These are phyloP conservation scores for Sprattus sprattus DNA, from an alignment of 2,113 vertebrate genomes.

Conservation along the genomic window DNA sequence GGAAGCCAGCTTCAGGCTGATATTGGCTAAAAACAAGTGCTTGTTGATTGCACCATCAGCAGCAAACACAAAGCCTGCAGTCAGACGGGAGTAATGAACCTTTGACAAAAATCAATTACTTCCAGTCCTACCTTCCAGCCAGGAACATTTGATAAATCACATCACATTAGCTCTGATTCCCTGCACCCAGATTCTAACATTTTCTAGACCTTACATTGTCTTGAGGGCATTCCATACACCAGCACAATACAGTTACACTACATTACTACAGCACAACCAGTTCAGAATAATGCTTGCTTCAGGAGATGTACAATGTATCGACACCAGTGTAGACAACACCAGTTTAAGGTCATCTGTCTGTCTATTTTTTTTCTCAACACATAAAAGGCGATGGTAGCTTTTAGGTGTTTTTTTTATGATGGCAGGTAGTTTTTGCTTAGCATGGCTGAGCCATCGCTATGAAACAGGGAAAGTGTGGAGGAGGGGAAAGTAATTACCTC, in stretches of 20 bases:
- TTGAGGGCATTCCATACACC: neutral
- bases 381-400: neutral
- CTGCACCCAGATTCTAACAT: neutral
- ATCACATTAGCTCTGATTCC: slow-evolving; percentile 1
- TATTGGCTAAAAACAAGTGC: slow-evolving; percentile 16
- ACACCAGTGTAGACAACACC: neutral
- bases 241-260: neutral
- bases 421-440: neutral
- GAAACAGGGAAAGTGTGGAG: neutral
- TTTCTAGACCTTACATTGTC: neutral
- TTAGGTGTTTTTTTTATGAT: too few relatives aligned
- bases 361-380: neutral
- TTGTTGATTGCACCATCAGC: slow-evolving; percentile 19
- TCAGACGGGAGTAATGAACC: slow-evolving; percentile 8
- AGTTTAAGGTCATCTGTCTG: neutral
- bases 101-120: slow-evolving; percentile 9
- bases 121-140: neutral
- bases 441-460: neutral
- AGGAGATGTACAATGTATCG: neutral
- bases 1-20: neutral
- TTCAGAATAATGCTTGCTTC: neutral
- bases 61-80: slow-evolving; percentile 13
- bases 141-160: slow-evolving; percentile 8
- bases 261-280: neutral
- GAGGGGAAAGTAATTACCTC: neutral